These are phyloP conservation scores for Fistularia tabacaria DNA, from an alignment of 2,797 vertebrate species.

Conservation along the genomic window DNA sequence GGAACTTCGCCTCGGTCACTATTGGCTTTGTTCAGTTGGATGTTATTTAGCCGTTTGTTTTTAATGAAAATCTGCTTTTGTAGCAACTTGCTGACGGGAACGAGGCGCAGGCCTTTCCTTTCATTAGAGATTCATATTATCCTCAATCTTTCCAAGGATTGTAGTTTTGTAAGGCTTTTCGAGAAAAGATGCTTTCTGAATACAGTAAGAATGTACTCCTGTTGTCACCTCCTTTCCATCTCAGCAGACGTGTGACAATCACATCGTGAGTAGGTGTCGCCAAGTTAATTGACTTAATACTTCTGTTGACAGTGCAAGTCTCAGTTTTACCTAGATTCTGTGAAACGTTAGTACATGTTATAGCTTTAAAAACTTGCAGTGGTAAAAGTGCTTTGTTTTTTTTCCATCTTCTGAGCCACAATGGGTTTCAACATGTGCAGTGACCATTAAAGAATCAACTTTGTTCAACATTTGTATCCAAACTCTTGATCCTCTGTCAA, in stretches of 20 bases:
- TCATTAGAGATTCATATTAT: conserved; percentile 75
- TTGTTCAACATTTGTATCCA: conserved; percentile 39
- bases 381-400: conserved; percentile 38
- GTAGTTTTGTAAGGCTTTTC: conserved; percentile 69
- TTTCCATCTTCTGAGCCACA: conserved; percentile 46
- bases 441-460: conserved; percentile 38
- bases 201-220: conserved; percentile 61
- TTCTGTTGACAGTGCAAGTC: conserved; percentile 19
- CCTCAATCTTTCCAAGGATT: conserved; percentile 72
- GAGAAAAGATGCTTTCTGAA: conserved; percentile 39
- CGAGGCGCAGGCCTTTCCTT: conserved; percentile 56
- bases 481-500: conserved; percentile 25
- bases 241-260: conserved; percentile 62
- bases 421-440: conserved; percentile 35
- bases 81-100: conserved; percentile 46
- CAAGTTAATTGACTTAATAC: conserved; percentile 32
- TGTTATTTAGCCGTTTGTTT: conserved; percentile 55
- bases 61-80: conserved; percentile 54
- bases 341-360: conserved; percentile 33
- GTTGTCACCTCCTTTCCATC: conserved; percentile 40
- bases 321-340: conserved; percentile 1
- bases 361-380: conserved; percentile 59
- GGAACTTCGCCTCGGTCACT: conserved; percentile 61
- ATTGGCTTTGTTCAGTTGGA: conserved; percentile 54
- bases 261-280: conserved; percentile 39